Evolutionary conservation across 2,888 invertebrate genomes (phyloP), one percentile per base, ranked within the genome.

Genomic region (Magallana nippona): DNA sequence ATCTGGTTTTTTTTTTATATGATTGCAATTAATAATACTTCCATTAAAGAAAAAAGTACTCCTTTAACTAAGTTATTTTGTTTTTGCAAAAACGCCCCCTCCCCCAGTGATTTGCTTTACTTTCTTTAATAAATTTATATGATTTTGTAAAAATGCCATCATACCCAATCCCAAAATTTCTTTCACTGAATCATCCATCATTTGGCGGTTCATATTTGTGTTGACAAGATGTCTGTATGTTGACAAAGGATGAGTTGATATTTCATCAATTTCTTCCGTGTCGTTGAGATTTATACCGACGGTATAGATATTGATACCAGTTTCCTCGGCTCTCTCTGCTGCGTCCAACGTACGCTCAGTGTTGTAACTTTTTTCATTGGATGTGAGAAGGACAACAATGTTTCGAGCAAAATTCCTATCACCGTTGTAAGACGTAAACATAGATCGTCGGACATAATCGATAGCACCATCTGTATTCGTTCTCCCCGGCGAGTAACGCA

Each of bases 381-480:
- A 92, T 10, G 92, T 92, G 71, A 93, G 83, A 32, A 92, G 78
- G 32, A 93, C 85, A 57, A 91, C 88, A 78, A 90, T 88, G 83
- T 92, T 92, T 55, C 89, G 88, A 32, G 91, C 90, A 79, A 85
- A 88, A 10, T 87, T 86, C 10, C 92, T 78, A 86, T 93, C 93
- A 10, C 93, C 93, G 27, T 87, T 86, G 15, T 79, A 57, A 1
- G 85, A 82, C 10, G 86, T 87, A 84, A 92, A 92, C 89, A 91
- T 91, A 19, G 82, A 81, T 3, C 82, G 87, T 3, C 91, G 84
- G 10, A 89, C 90, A 79, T 86, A 83, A 57, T 91, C 88, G n/a
- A 93, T 87, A 2, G 92, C 92, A 10, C 85, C 79, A 10, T 91
- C 91, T 11, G 91, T 92, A 86, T 92, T 90, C 13, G 92, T 91